These are phyloP conservation scores for Habroteleia sp. DNA, from an alignment of 2,888 invertebrate genomes.

Conservation along the genomic window DNA sequence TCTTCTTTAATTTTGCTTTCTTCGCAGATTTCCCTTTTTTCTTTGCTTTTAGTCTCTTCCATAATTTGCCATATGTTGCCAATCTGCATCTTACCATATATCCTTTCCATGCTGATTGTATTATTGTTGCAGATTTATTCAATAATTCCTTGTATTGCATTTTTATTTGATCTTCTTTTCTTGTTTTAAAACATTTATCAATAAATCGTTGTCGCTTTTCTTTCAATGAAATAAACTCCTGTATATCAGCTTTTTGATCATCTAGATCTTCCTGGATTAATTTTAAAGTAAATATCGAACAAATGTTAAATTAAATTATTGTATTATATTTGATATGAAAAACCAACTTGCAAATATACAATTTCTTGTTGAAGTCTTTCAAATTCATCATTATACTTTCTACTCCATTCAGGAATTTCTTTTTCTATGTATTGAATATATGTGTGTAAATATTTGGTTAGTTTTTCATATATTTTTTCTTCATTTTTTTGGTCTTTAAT, in stretches of 20 bases:
- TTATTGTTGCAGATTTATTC: constrained; percentile 69
- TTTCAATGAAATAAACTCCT: constrained; percentile 61
- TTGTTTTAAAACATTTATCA: constrained; percentile 66
- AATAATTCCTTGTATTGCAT: constrained; percentile 65
- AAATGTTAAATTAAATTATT: too few species aligned
- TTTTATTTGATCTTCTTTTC: constrained; percentile 58
- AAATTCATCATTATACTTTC: constrained; percentile 69
- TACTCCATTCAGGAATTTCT: constrained; percentile 68
- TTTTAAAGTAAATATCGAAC: neutral
- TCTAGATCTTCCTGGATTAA: constrained; percentile 69
- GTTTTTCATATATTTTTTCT: constrained; percentile 66
- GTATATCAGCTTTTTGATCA: constrained; percentile 66
- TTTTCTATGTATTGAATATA: constrained; percentile 67
- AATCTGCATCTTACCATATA: constrained; percentile 73
- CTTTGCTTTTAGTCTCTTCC: constrained; percentile 57
- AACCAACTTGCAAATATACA: constrained; percentile 68
- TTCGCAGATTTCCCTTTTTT: constrained; percentile 50
- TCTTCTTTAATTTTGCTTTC: constrained; percentile 24
- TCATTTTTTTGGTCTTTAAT: constrained; percentile 62
- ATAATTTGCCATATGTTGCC: constrained; percentile 68
- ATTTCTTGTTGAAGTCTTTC: constrained; percentile 68
- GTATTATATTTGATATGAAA: too few species aligned
- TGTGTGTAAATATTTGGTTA: constrained; percentile 62
- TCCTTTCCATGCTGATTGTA: constrained; percentile 74
- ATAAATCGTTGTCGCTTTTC: constrained; percentile 67